phyloP scores from a whole-genome alignment of 2,797 vertebrate genomes.

The Megaceryle alcyon region DNA sequence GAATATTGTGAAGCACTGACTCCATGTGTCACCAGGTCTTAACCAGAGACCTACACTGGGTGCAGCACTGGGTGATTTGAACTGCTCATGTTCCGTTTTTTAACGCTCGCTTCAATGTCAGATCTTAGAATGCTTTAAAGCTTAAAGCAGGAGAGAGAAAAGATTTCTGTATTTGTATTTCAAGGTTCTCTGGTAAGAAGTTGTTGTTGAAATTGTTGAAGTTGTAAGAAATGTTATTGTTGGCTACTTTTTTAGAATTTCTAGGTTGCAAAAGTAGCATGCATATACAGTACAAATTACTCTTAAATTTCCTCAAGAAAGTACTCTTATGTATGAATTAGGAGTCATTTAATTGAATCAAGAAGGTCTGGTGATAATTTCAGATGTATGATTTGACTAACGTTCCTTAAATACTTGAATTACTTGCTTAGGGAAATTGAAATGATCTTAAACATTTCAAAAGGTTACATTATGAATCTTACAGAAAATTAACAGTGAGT shows the following conservation, averaged over 20 bases:
- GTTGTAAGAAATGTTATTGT: not conserved
- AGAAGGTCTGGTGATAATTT: not conserved
- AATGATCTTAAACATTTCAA: not conserved
- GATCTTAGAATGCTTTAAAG: not conserved
- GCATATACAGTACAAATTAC: constrained; percentile 16
- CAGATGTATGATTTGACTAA: not conserved
- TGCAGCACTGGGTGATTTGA: not conserved
- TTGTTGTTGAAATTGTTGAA: no score
- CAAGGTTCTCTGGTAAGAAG: not conserved
- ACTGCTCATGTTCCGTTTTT: not conserved
- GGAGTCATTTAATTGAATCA: not conserved
- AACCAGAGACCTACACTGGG: fast-evolving
- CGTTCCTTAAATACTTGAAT: not conserved
- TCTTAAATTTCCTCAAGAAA: not conserved
- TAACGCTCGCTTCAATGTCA: not conserved
- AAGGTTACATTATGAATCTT: not conserved
- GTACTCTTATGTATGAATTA: not conserved
- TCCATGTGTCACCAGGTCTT: not conserved
- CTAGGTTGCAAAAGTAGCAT: constrained; percentile 13
- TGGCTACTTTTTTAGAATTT: not conserved
- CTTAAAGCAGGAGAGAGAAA: not conserved
- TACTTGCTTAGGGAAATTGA: not conserved
- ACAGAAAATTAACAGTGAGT: not conserved
- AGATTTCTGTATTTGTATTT: not conserved
- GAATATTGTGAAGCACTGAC: not conserved